Percentiles rank a stretch among this genome's conserved stretches.
Conservation (phyloP, 1,140 invertebrate genomes). For the Meloidogyne floridensis region DNA sequence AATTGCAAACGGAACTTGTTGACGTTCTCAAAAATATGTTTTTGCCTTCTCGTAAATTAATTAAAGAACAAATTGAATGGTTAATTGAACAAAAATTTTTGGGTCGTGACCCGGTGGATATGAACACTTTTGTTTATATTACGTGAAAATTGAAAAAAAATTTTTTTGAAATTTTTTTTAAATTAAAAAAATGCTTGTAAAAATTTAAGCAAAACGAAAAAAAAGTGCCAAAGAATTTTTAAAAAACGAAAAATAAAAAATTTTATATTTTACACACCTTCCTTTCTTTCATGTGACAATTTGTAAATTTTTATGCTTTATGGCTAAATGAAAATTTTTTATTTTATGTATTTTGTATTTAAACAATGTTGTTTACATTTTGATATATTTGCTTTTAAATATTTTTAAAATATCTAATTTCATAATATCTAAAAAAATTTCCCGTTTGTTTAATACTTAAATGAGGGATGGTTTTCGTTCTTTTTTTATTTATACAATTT, state of each 20-base stretch:
- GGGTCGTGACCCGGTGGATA: slow-evolving; percentile 70
- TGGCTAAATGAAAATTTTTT: too few relatives aligned
- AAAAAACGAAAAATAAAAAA: background rate
- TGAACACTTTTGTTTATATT: slow-evolving; percentile 55
- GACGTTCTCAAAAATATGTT: slow-evolving; percentile 99
- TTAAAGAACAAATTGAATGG: slow-evolving; percentile 99
- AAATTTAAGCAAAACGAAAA: background rate
- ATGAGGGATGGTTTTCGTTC: too few relatives aligned
- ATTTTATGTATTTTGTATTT: too few relatives aligned
- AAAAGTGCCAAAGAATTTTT: background rate
- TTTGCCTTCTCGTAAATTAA: slow-evolving; percentile 96
- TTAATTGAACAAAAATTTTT: slow-evolving; percentile 98
- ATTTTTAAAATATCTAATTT: too few relatives aligned
- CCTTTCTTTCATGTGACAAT: too few relatives aligned
- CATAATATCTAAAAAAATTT: too few relatives aligned
- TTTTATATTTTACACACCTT: too few relatives aligned
- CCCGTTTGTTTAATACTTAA: too few relatives aligned
- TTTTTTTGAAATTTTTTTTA: background rate
- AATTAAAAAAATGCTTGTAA: background rate
- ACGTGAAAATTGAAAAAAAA: slow-evolving; percentile 23
- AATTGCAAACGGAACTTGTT: slow-evolving; percentile 89
- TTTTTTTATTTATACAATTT: too few relatives aligned
- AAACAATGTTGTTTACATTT: too few relatives aligned
- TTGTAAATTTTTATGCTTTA: too few relatives aligned
- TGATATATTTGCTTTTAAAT: too few relatives aligned